These are phyloP conservation scores for Thalassarche chlororhynchos DNA, from an alignment of 2,113 vertebrate species.

Conservation along the genomic window DNA sequence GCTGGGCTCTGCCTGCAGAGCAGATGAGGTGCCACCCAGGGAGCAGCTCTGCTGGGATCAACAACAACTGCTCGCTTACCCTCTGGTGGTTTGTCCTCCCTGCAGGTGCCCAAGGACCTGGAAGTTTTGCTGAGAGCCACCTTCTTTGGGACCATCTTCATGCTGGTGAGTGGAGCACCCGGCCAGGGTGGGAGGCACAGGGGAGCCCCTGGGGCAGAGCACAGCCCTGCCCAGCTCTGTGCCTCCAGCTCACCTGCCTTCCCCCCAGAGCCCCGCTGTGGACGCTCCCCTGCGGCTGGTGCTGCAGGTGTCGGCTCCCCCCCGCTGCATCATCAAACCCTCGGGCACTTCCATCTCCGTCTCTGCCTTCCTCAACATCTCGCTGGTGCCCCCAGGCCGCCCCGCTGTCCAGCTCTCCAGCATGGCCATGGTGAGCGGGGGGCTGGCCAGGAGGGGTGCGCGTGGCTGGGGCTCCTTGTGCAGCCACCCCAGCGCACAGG, in stretches of 20 bases:
- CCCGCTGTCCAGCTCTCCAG: slow-evolving; percentile 85
- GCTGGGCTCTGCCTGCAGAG: background rate
- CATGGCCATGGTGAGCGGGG: slow-evolving; percentile 86
- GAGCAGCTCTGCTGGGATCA: background rate
- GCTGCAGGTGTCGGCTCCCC: slow-evolving; percentile 78
- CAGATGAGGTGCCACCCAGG: background rate
- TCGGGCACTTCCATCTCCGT: slow-evolving; percentile 83
- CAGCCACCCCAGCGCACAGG: rapidly evolving
- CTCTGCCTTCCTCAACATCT: slow-evolving; percentile 83
- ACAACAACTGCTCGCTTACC: rapidly evolving
- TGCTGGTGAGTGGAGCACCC: slow-evolving; percentile 76
- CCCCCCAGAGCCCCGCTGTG: slow-evolving; percentile 76
- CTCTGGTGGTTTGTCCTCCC: background rate
- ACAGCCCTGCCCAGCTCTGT: background rate
- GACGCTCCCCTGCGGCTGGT: slow-evolving; percentile 86
- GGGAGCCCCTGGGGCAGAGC: background rate
- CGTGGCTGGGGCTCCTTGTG: rapidly evolving
- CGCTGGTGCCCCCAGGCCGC: slow-evolving; percentile 73
- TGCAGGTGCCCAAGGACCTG: slow-evolving; percentile 90
- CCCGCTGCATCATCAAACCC: slow-evolving; percentile 85
- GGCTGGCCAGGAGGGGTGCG: background rate
- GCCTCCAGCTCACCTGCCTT: background rate
- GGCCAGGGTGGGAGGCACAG: rapidly evolving
- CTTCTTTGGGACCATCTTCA: slow-evolving; percentile 88
- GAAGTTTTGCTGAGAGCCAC: slow-evolving; percentile 91